phyloP scores from a whole-genome alignment of 2,888 invertebrate species.

The Phrixothrix hirtus region DNA sequence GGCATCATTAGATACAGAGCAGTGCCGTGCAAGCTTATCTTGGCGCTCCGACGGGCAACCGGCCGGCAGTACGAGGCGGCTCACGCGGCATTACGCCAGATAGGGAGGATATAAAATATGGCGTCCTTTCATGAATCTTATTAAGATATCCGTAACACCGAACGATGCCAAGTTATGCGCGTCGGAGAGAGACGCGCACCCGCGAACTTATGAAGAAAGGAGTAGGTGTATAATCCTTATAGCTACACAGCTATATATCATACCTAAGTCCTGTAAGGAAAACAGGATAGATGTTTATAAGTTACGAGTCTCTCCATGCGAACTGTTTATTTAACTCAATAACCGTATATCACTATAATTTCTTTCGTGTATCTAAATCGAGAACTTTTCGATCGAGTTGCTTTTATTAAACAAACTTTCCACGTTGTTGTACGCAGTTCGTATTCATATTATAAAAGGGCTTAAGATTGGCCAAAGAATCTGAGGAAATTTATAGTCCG shows the following conservation, averaged over 20 bases:
- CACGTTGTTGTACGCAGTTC: background rate
- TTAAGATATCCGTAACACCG: slow-evolving; percentile 72
- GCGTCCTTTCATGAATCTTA: slow-evolving; percentile 83
- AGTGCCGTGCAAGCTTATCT: slow-evolving; percentile 41
- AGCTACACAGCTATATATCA: slow-evolving; percentile 59
- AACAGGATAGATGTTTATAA: slow-evolving; percentile 59
- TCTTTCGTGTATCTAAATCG: slow-evolving; percentile 20
- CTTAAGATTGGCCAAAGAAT: background rate
- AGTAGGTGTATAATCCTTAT: slow-evolving; percentile 60
- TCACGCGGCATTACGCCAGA: slow-evolving; percentile 54
- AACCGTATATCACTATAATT: slow-evolving; percentile 54
- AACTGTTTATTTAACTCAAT: slow-evolving; percentile 58
- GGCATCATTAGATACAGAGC: slow-evolving; percentile 53
- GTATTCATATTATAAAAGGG: background rate
- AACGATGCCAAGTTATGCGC: slow-evolving; percentile 58
- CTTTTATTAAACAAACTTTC: too few relatives aligned
- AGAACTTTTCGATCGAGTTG: slow-evolving; percentile 1
- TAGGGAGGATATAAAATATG: slow-evolving; percentile 76
- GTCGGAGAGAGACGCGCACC: slow-evolving; percentile 48
- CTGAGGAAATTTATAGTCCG: slow-evolving; percentile 21
- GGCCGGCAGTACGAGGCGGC: slow-evolving; percentile 43
- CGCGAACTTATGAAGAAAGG: slow-evolving; percentile 60
- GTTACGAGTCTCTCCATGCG: slow-evolving; percentile 53
- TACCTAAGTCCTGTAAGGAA: slow-evolving; percentile 58
- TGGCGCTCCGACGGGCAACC: slow-evolving; percentile 32